A percentile compares a stretch with the other conserved stretches of the same genome.
Evolutionary conservation across 1,140 invertebrate species (phyloP).

Genomic region (Apocrypta bakeri): DNA sequence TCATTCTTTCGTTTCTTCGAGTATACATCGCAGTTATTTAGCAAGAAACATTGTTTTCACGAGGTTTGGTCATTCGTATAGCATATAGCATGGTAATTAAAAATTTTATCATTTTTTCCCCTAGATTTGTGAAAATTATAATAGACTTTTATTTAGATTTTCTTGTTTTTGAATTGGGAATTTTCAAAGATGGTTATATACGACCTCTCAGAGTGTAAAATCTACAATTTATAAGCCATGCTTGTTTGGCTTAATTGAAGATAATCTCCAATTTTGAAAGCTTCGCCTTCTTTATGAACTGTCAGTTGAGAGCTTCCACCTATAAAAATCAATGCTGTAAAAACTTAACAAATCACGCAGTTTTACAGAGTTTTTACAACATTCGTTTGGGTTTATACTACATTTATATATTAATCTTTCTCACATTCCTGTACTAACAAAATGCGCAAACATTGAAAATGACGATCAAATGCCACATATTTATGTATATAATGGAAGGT

Average conservation of each 20-base stretch:
- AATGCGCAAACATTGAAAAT: background rate
- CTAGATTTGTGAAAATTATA: background rate
- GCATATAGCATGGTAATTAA: slow-evolving; percentile 23
- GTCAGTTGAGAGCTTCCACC: background rate
- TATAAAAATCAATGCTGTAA: slow-evolving; percentile 1
- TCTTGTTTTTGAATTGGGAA: slow-evolving; percentile 33
- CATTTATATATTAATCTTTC: background rate
- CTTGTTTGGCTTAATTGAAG: background rate
- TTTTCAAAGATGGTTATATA: slow-evolving; percentile 11
- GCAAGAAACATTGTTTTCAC: too few species aligned
- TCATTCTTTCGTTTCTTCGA: background rate
- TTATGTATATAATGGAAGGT: background rate
- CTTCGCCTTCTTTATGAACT: background rate
- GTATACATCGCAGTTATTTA: background rate
- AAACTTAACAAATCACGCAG: background rate
- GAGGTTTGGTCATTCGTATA: background rate
- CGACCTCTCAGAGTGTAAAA: background rate
- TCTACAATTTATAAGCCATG: background rate
- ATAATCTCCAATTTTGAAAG: background rate
- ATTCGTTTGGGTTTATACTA: background rate
- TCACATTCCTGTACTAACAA: background rate
- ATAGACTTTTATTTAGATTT: background rate
- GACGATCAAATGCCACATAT: background rate
- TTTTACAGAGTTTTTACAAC: background rate
- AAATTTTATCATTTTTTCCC: too few species aligned